Conservation (phyloP, 2,113 vertebrate genomes). For the Thermophis baileyi region DNA sequence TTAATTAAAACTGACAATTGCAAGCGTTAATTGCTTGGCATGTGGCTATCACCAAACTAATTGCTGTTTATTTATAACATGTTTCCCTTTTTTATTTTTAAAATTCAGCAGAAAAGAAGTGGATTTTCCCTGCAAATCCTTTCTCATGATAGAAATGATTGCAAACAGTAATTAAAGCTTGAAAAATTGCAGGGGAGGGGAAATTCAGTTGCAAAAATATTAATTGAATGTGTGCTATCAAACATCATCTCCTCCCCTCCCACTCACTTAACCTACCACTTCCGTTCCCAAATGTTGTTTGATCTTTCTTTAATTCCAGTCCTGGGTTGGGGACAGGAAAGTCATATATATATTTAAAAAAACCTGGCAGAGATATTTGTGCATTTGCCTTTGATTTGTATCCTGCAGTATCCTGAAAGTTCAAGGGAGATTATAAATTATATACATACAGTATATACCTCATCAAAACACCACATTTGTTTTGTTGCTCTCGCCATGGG, state of each 20-base stretch:
- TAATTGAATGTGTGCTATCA: neutral
- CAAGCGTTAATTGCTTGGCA: neutral
- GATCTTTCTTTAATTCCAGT: constrained; percentile 10
- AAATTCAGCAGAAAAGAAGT: neutral
- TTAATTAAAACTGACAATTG: neutral
- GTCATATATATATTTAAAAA: neutral
- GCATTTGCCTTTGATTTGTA: neutral
- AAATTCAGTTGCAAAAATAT: neutral
- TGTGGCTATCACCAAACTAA: neutral
- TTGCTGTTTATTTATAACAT: neutral
- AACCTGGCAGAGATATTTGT: neutral
- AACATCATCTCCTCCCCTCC: neutral
- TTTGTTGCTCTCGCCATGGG: neutral
- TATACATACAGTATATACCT: neutral
- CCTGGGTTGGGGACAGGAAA: neutral
- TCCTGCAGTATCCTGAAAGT: neutral
- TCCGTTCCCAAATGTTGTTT: neutral
- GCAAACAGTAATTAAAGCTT: neutral
- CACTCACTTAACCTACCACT: neutral
- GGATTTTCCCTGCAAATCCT: neutral
- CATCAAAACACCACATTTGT: neutral
- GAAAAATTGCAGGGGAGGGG: rapidly evolving
- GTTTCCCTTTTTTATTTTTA: neutral
- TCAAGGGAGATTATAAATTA: constrained; percentile 1
- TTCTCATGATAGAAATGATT: neutral